Base-by-base conservation (phyloP, 1,140 invertebrate species). In the Nasonia giraulti region DNA sequence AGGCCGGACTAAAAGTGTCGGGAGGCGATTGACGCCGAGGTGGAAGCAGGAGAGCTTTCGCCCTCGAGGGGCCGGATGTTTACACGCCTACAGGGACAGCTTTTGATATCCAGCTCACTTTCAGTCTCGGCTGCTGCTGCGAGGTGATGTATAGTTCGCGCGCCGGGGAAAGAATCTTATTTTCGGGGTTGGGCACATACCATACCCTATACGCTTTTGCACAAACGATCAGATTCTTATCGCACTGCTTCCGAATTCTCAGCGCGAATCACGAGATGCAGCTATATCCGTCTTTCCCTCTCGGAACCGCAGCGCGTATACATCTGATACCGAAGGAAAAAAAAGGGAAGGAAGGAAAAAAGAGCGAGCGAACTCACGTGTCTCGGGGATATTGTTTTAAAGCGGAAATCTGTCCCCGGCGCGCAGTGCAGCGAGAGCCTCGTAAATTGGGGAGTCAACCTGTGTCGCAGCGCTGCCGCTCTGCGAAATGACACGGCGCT, bases 341-440 rank as follows among this genome's bases (percentile, higher is more conserved):
- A n/a, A n/a, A n/a, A 23, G 31, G 3, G 14, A 74, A 31, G 37
- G 14, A 10, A 75, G 17, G 44, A 55, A 83, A 31, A n/a, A 71
- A 7, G 17, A 50, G 47, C 44, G 20, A 80, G 2, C 31, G 20
- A 14, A n/a, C 47, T 47, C 50, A 69, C 75, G 74, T 88, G 79
- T 88, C 87, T 76, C 80, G 80, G 82, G 86, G 89, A 93, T 91
- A 92, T 93, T 93, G 91, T 93, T 93, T 92, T 91, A 91, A n/a
- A n/a, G n/a, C n/a, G n/a, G n/a, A n/a, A n/a, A n/a, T n/a, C n/a
- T n/a, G n/a, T n/a, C n/a, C n/a, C n/a, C n/a, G n/a, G n/a, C n/a
- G n/a, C n/a, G n/a, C n/a, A n/a, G n/a, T n/a, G n/a, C n/a, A n/a
- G n/a, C n/a, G n/a, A n/a, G n/a, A n/a, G n/a, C n/a, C n/a, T n/a